Conservation (phyloP, 2,113 vertebrate genomes). For the Phasianus colchicus region DNA sequence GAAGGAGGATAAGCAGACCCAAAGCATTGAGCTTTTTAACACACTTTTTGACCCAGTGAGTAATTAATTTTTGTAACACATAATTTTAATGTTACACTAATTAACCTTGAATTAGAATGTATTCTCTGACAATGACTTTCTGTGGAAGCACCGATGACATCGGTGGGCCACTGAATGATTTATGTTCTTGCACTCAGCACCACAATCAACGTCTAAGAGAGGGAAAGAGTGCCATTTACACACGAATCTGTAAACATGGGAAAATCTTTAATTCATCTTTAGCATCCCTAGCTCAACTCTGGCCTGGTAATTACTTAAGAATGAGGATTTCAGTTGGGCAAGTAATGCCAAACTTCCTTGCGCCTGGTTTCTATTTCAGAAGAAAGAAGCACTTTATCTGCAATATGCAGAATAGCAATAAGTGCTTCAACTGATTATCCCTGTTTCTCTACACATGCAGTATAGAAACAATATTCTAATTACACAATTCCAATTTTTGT, state of each 20-base stretch:
- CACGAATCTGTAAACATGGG: slow-evolving; percentile 17
- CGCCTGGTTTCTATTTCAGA: neutral
- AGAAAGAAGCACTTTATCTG: neutral
- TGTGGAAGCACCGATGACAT: slow-evolving; percentile 52
- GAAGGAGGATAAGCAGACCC: slow-evolving; percentile 42
- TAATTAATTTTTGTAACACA: slow-evolving; percentile 79
- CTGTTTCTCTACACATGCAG: neutral
- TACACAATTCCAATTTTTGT: neutral
- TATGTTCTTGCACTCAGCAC: slow-evolving; percentile 19
- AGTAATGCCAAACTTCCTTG: neutral
- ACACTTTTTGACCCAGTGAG: slow-evolving; percentile 72
- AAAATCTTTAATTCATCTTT: neutral
- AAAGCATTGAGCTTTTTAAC: slow-evolving; percentile 58
- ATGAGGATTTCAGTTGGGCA: neutral
- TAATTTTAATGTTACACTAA: slow-evolving; percentile 81
- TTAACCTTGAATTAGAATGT: slow-evolving; percentile 80
- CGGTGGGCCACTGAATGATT: slow-evolving; percentile 40
- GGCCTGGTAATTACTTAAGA: neutral
- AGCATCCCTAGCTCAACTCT: neutral
- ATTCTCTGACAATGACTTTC: slow-evolving; percentile 76
- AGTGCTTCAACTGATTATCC: neutral
- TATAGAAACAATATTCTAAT: neutral
- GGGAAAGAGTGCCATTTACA: neutral
- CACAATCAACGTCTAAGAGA: neutral
- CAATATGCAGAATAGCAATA: neutral